Evolutionary conservation across 2,113 vertebrate species (phyloP).

Genomic region (Acrocephalus arundinaceus): DNA sequence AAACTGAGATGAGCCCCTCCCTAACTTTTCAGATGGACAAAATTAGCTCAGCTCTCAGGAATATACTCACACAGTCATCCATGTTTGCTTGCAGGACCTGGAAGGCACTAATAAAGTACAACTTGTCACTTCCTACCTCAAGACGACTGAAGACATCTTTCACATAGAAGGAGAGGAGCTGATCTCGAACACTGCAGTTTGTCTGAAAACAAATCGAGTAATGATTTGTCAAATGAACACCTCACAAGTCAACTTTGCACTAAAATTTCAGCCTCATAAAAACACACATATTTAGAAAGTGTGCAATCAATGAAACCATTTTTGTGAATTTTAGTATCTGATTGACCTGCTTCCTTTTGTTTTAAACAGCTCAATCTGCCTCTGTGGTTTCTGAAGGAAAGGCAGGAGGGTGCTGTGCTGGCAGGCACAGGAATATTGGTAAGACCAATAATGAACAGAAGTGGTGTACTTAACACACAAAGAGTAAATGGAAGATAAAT

Average conservation of each 20-base stretch:
- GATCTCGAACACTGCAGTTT: constrained; percentile 68
- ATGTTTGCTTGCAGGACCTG: constrained; percentile 50
- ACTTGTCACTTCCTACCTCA: background rate
- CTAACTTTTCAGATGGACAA: background rate
- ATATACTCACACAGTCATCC: constrained; percentile 73
- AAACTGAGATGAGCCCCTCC: background rate
- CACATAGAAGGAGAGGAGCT: constrained; percentile 75
- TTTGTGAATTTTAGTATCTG: background rate
- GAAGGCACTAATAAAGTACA: constrained; percentile 62
- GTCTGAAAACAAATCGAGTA: constrained; percentile 56
- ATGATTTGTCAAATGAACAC: background rate
- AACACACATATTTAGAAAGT: background rate
- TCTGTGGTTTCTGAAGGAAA: background rate
- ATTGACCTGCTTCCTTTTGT: background rate
- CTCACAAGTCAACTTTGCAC: background rate
- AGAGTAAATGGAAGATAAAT: background rate
- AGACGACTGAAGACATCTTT: constrained; percentile 69
- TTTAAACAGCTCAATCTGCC: background rate
- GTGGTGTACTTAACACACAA: background rate
- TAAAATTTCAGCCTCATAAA: background rate
- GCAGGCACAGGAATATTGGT: background rate
- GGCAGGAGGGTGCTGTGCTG: background rate
- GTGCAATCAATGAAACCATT: background rate
- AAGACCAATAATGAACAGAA: background rate
- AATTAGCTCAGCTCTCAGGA: background rate